phyloP scores from a whole-genome alignment of 2,888 invertebrate genomes.

The Chydorus sphaericus region DNA sequence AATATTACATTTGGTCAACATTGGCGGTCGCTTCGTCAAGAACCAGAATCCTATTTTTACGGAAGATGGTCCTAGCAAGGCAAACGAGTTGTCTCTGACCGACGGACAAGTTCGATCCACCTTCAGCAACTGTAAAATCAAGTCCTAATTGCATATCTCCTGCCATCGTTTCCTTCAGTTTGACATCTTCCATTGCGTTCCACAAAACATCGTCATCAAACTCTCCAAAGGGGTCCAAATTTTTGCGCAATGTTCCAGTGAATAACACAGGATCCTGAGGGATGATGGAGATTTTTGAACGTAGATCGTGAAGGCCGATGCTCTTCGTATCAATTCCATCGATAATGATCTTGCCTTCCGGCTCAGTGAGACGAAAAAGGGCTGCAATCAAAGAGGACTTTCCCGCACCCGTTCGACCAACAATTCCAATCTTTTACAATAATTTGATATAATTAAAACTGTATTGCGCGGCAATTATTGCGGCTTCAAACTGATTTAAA shows the following conservation, averaged over 20 bases:
- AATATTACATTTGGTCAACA: constrained; percentile 59
- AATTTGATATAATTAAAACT: too few relatives aligned
- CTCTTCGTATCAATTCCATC: constrained; percentile 30
- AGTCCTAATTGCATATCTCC: constrained; percentile 24
- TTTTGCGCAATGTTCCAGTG: constrained; percentile 71
- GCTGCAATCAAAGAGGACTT: constrained; percentile 32
- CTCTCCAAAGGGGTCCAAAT: constrained; percentile 76
- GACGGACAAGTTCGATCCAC: constrained; percentile 69
- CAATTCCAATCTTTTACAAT: constrained; percentile 17
- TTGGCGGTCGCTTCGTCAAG: constrained; percentile 92
- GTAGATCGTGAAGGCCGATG: constrained; percentile 46
- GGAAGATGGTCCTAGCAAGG: constrained; percentile 70
- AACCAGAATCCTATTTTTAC: constrained; percentile 67
- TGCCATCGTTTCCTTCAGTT: constrained; percentile 22
- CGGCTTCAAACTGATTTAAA: background rate
- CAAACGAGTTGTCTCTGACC: constrained; percentile 83
- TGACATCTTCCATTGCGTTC: constrained; percentile 64
- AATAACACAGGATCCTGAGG: constrained; percentile 85
- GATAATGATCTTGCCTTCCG: constrained; percentile 28
- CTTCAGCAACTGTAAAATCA: constrained; percentile 37
- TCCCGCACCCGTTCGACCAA: constrained; percentile 26
- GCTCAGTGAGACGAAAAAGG: constrained; percentile 32
- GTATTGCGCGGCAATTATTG: background rate
- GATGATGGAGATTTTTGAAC: constrained; percentile 74
- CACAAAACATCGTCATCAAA: constrained; percentile 63